A percentile compares a stretch with the other conserved stretches of the same genome.
Conservation (phyloP, 2,113 vertebrate species). For the Columba janthina region DNA sequence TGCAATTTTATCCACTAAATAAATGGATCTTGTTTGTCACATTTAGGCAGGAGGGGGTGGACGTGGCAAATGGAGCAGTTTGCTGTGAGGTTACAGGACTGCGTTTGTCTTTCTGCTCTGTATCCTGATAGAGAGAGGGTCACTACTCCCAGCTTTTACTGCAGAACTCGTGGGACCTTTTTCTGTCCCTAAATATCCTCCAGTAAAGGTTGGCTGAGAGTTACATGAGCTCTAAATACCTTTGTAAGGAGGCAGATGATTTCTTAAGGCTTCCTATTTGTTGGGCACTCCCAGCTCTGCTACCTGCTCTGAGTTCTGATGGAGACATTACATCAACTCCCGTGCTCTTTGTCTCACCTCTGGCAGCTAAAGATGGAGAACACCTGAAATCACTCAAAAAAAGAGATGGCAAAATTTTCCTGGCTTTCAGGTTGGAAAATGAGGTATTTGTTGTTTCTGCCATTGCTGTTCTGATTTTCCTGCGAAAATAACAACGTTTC, state of each 20-base stretch:
- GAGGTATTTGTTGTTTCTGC: not conserved
- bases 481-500: not conserved
- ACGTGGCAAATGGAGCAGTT: not conserved
- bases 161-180: not conserved
- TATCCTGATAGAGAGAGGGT: not conserved
- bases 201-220: not conserved
- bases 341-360: not conserved
- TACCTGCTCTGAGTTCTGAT: not conserved
- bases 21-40: not conserved
- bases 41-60: not conserved
- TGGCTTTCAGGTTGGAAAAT: not conserved
- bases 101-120: not conserved
- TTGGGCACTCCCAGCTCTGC: not conserved
- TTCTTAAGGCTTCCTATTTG: not conserved
- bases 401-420: not conserved
- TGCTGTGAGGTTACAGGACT: not conserved
- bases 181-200: not conserved
- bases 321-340: not conserved
- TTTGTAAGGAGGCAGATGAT: not conserved
- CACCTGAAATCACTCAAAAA: not conserved
- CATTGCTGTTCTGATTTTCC: not conserved
- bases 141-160: not conserved
- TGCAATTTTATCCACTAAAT: not conserved
- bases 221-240: not conserved
- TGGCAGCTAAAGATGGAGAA: not conserved